Conservation (phyloP, 2,888 invertebrate species). For the Tillus elongatus region DNA sequence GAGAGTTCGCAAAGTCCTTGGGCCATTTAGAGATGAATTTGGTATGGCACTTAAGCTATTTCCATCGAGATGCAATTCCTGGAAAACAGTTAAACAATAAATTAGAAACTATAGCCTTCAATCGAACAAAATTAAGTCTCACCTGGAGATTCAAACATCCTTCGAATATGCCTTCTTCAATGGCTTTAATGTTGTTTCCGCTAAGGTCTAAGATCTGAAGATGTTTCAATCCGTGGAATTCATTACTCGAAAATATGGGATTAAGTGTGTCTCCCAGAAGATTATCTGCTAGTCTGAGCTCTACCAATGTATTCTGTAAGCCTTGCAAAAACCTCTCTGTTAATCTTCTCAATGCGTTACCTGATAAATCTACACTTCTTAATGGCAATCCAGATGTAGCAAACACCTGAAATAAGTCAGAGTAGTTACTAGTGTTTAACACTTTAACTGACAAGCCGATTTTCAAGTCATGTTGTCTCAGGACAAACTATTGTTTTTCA, state of each 20-base stretch:
- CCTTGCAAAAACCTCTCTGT: conserved; percentile 67
- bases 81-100: conserved; percentile 26
- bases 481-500: too few relatives aligned
- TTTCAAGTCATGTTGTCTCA: too few relatives aligned
- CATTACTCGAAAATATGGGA: conserved; percentile 81
- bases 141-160: conserved; percentile 71
- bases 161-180: conserved; percentile 80
- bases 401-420: conserved; percentile 49
- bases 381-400: conserved; percentile 64
- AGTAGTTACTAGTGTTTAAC: too few relatives aligned
- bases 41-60: conserved; percentile 72
- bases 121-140: conserved; percentile 19
- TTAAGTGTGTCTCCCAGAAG: conserved; percentile 82
- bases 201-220: conserved; percentile 69
- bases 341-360: conserved; percentile 69
- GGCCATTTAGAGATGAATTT: conserved; percentile 71
- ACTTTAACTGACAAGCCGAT: too few relatives aligned
- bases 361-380: conserved; percentile 69
- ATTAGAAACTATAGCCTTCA: conserved; percentile 2
- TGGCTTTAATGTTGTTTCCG: conserved; percentile 68
- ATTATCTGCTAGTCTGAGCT: conserved; percentile 67
- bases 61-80: conserved; percentile 72
- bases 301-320: conserved; percentile 56
- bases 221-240: conserved; percentile 67
- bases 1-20: conserved; percentile 60